Evolutionary conservation across 2,797 vertebrate species (phyloP), one percentile per base, ranked within the genome.

Genomic region (Danio albolineatus): DNA sequence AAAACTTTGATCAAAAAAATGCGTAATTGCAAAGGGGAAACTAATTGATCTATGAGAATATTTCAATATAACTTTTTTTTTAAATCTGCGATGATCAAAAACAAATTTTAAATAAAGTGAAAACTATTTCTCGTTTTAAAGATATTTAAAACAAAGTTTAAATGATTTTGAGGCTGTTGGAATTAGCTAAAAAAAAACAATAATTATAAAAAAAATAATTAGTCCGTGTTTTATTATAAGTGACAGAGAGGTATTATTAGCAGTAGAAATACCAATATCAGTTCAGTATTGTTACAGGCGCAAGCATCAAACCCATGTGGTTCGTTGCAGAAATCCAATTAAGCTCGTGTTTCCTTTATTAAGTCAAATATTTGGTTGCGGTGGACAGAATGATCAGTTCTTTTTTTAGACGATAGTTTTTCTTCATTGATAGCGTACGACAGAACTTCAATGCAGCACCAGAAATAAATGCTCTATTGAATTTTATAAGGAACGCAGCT

Each of bases 401-500:
- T 28, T 48, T 16, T 19, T 62, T 54, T 62, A 54, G 54, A 36
- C 13, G 13, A 44, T 44, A 44, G 38, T 62, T 62, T 2, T 44
- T 28, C 28, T 28, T 60, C 71, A 74, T 10, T 17, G 43, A 78
- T 10, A 70, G 19, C 36, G 7, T 10, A 46, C 17, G 13, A 43
- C 49, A 17, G 38, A 49, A 73, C 13, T 36, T 49, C 36, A 74
- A 61, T 41, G 21, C 36, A 41, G 60, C 38, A 54, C 16, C 14
- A 51, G 36, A 44, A 48, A 75, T 73, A 21, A 62, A 54, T 62
- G 48, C 70, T 81, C 38, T 74, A 21, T 70, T 85, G 57, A 4
- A 54, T 44, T 84, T 77, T 43, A 80, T 78, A 72, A 49, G 66
- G 54, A 73, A 17, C 17, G 46, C 36, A 76, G 71, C 46, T 84